A percentile compares a stretch with the other conserved stretches of the same genome.
phyloP scores from a whole-genome alignment of 2,888 invertebrate species.

The Zaprionus lineosus region DNA sequence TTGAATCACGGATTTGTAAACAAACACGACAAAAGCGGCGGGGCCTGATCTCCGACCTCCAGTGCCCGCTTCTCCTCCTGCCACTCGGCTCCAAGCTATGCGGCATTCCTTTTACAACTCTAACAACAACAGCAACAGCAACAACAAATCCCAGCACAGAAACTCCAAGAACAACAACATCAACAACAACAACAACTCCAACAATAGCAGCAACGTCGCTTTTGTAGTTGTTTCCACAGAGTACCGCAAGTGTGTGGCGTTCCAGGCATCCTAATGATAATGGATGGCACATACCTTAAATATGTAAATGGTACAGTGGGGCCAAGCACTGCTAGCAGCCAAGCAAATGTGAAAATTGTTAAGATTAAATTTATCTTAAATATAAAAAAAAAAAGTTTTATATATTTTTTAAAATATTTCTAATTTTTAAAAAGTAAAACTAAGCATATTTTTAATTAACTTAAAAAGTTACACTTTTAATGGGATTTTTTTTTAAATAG shows the following conservation, averaged over 20 bases:
- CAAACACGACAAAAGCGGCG: conserved; percentile 67
- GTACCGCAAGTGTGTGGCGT: conserved; percentile 59
- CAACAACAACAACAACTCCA: no score
- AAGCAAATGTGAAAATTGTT: no score
- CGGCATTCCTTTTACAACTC: conserved; percentile 40
- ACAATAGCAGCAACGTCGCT: conserved; percentile 18
- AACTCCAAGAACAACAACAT: no score
- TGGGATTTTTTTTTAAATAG: no score
- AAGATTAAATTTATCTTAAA: neutral
- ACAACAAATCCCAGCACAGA: no score
- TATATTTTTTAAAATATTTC: no score
- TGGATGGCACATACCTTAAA: conserved; percentile 51
- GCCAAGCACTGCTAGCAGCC: neutral
- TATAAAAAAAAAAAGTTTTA: no score
- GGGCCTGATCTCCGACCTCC: no score
- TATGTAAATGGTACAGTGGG: conserved; percentile 51
- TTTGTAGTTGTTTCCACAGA: conserved; percentile 14
- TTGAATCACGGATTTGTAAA: conserved; percentile 79
- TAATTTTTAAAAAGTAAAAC: no score
- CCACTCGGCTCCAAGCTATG: conserved; percentile 1
- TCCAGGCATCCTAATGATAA: conserved; percentile 59
- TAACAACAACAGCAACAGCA: conserved; percentile 26
- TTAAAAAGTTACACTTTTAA: no score
- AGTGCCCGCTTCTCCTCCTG: neutral
- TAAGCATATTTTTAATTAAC: no score